Base-by-base conservation (phyloP, 2,113 vertebrate genomes). In the Phylloscopus trochiloides region DNA sequence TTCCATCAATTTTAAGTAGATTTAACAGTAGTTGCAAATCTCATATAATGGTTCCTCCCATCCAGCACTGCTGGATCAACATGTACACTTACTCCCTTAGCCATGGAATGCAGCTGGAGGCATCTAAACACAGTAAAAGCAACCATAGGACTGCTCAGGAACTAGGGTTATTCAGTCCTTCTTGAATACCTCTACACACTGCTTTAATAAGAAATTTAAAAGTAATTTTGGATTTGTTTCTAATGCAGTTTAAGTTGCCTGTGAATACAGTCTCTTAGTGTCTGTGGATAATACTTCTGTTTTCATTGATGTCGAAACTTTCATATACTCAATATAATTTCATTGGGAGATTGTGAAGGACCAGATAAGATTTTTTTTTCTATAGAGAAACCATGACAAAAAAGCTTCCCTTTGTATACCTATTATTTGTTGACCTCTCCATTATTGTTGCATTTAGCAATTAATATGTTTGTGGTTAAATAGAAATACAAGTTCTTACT, bases 31-130 rank as follows among this genome's bases (percentile, higher is more conserved):
- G 6, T 34, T 83, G 11, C 13, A 78, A 42, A 45, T n/a, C 4
- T 55, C 10, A 2, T 34, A 4, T 14, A 54, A 7, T 2, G 14
- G 55, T 45, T 82, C 26, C 9, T 59, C 5, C 29, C 36, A 22
- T 28, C 45, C 74, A 54, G 10, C 9, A 12, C 16, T 50, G 7
- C 13, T 61, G 5, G 14, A 32, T 48, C 31, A 63, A 28, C 3
- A 32, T 0, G 0, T 17, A 9, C 7, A 18, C 17, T 51, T 47
- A 14, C 10, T 71, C 22, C 47, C 19, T 31, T 32, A 28, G n/a
- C 12, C 9, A 47, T 4, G 29, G 26, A 54, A 42, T 13, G 4
- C 43, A n/a, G 7, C 8, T 59, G 28, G 11, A 88, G 19, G 9
- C 8, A 8, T 5, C 5, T 8, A 36, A 29, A 22, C 4, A 9